phyloP scores from a whole-genome alignment of 1,140 invertebrate genomes.

The Neodiprion virginianus region DNA sequence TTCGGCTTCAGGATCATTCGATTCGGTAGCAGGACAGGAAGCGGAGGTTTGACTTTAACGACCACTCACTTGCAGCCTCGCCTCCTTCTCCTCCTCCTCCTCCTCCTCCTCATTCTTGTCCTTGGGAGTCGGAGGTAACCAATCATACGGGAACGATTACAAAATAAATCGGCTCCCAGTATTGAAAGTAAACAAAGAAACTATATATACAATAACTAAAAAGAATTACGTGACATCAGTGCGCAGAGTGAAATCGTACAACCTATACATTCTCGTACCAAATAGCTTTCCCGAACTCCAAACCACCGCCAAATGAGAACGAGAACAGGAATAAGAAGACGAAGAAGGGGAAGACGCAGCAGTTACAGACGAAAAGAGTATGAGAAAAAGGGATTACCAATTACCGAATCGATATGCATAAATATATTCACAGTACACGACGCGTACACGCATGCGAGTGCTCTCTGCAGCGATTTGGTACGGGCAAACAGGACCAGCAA shows the following conservation, averaged over 20 bases:
- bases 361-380: neutral
- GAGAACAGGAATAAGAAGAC: constrained; percentile 6
- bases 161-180: neutral
- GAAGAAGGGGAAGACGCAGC: neutral
- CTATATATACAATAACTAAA: neutral
- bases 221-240: too few relatives aligned
- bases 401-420: neutral
- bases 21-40: neutral
- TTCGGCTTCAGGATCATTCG: neutral
- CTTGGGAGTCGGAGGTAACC: neutral
- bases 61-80: neutral
- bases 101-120: neutral
- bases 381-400: neutral
- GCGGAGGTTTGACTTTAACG: neutral
- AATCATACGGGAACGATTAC: neutral
- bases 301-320: constrained; percentile 32
- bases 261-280: too few relatives aligned
- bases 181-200: neutral
- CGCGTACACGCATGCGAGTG: too few relatives aligned
- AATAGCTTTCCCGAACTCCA: constrained; percentile 25
- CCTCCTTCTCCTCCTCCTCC: too few relatives aligned
- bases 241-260: too few relatives aligned
- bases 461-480: neutral
- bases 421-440: too few relatives aligned
- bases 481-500: neutral